Base-by-base conservation (phyloP, 1,140 invertebrate species). In the Drosophila subpulchrella region DNA sequence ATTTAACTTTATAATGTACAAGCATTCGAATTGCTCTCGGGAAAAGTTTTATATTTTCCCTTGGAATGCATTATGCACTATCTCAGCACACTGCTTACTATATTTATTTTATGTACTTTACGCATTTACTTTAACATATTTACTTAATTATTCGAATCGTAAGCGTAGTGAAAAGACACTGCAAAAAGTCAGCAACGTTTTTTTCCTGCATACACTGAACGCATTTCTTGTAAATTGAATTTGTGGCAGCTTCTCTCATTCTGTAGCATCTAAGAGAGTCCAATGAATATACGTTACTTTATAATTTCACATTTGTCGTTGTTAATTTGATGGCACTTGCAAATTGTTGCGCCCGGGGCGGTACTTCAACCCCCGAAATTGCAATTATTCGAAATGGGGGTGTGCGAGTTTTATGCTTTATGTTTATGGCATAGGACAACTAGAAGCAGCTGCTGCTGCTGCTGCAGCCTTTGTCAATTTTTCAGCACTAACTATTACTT, bases 211-310 rank as follows among this genome's bases (percentile, higher is more conserved):
- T 20, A 34, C 32, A 36, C 32, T 56, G 11, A 34, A 17, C 24
- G 24, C 34, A 60, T 44, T 57, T 65, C 46, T 57, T 71, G 63
- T 56, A 48, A 48, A 71, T 71, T 71, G 8, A n/a, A 30, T 24
- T 56, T 70, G 51, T 57, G 42, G 51, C 51, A 71, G 51, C 65
- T 48, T 55, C 53, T 70, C 41, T 70, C 34, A 70, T 56, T 56
- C 65, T 70, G 7, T 70, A 70, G 34, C 27, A 17, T 48, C 63
- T 71, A 57, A 71, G 67, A 47, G 51, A 77, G 46, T 85, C 60
- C 57, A 59, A 72, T 81, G 81, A 85, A 84, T 80, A 84, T 63
- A 74, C 30, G 34, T 15, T 41, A 55, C 24, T 62, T 62, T 47
- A 36, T 58, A 41, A 41, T 57, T 70, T 57, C 32, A 57, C 63